Percentiles rank a stretch among this genome's conserved stretches.
Evolutionary conservation across 2,888 invertebrate species (phyloP).

Genomic region (Agrochola macilenta): DNA sequence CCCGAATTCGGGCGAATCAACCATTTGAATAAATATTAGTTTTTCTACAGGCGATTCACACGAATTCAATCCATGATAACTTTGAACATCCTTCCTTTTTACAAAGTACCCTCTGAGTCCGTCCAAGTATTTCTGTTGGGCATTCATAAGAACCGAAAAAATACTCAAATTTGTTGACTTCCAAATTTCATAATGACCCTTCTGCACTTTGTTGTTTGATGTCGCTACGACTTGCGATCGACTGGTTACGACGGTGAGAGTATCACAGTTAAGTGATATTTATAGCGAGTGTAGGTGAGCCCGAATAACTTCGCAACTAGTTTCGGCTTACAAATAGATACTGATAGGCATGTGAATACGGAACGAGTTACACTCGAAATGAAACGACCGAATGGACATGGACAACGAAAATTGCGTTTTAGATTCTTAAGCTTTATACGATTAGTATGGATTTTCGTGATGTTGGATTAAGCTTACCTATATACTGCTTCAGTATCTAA

Average conservation of each 20-base stretch:
- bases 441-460: neutral
- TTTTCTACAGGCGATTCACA: no score
- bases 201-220: neutral
- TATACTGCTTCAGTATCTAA: neutral
- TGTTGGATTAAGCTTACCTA: neutral
- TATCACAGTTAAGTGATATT: conserved; percentile 70
- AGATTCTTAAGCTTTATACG: neutral
- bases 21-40: no score
- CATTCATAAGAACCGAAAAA: neutral
- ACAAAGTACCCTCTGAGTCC: neutral
- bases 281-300: conserved; percentile 66
- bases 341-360: conserved; percentile 20
- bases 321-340: conserved; percentile 42
- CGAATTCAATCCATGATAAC: no score
- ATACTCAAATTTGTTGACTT: neutral
- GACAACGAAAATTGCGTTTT: neutral
- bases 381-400: neutral
- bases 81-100: no score
- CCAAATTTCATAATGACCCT: neutral
- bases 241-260: conserved; percentile 64
- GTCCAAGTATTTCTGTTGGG: no score
- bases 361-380: neutral
- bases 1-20: no score
- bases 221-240: conserved; percentile 64
- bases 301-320: conserved; percentile 63